Evolutionary conservation across 2,113 vertebrate species (phyloP).

Genomic region (Sturnus vulgaris): DNA sequence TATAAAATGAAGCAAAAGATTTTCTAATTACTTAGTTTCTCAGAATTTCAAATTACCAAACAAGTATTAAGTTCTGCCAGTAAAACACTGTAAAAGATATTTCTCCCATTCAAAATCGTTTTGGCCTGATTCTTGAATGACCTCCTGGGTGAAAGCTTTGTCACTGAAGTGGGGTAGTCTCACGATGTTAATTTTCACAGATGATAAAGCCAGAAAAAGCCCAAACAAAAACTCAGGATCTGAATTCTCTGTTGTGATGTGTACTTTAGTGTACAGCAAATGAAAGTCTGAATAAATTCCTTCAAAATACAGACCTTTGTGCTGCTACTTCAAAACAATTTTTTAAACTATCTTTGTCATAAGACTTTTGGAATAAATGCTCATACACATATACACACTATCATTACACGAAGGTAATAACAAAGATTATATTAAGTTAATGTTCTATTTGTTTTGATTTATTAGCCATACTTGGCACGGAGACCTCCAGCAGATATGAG

Average conservation of each 20-base stretch:
- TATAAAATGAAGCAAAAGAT: background rate
- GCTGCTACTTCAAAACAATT: background rate
- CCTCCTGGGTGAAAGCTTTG: background rate
- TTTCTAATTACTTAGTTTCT: background rate
- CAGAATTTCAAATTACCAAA: background rate
- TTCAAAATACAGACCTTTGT: background rate
- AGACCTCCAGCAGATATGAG: slow-evolving; percentile 94
- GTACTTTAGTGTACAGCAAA: background rate
- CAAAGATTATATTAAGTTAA: background rate
- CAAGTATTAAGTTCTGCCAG: background rate
- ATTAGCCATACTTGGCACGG: slow-evolving; percentile 90
- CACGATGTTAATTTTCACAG: background rate
- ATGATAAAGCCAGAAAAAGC: background rate
- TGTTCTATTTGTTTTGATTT: background rate
- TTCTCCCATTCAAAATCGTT: background rate
- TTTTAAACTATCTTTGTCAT: background rate
- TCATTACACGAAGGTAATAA: background rate
- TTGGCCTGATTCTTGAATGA: background rate
- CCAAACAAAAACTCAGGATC: background rate
- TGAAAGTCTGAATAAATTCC: background rate
- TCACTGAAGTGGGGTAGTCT: background rate
- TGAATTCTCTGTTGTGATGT: background rate
- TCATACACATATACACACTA: background rate
- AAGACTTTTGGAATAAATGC: background rate
- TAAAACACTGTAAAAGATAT: background rate